Percentiles rank a stretch among this genome's conserved stretches.
These are phyloP conservation scores for Sebastes wilsoni DNA, from an alignment of 2,797 vertebrate species.

Conservation along the genomic window DNA sequence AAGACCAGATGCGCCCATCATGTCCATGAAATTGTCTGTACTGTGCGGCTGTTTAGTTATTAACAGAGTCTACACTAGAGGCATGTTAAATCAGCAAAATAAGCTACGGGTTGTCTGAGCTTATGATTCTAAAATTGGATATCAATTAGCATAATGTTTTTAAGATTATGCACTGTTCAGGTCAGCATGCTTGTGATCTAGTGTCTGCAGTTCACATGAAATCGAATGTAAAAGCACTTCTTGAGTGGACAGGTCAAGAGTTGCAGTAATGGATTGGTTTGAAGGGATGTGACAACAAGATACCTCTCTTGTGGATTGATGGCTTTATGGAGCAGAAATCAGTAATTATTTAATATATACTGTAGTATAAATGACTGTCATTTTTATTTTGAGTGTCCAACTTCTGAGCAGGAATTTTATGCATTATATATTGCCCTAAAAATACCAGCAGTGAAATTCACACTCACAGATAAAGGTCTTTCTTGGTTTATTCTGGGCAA, in stretches of 20 bases:
- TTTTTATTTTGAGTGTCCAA: neutral
- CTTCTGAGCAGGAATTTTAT: neutral
- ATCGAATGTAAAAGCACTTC: neutral
- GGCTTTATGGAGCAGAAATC: conserved; percentile 14
- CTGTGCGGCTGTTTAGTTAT: neutral
- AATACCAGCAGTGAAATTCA: neutral
- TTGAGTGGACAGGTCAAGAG: conserved; percentile 23
- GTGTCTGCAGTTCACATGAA: conserved; percentile 1
- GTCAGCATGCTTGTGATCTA: neutral
- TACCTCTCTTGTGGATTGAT: conserved; percentile 1
- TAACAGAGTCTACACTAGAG: neutral
- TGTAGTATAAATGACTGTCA: neutral
- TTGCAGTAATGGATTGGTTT: conserved; percentile 20
- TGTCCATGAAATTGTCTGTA: conserved; percentile 14
- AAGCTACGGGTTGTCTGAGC: neutral
- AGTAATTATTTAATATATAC: neutral
- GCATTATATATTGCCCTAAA: neutral
- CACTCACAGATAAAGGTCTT: too few species aligned
- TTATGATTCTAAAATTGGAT: neutral
- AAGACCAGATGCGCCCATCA: conserved; percentile 25
- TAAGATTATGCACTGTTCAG: neutral
- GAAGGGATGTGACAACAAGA: conserved; percentile 8
- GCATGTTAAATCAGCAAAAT: neutral
- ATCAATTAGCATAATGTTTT: neutral
- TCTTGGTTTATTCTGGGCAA: too few species aligned